A percentile compares a stretch with the other conserved stretches of the same genome.
These are phyloP conservation scores for Pandemis corylana DNA, from an alignment of 2,888 invertebrate species.

Conservation along the genomic window DNA sequence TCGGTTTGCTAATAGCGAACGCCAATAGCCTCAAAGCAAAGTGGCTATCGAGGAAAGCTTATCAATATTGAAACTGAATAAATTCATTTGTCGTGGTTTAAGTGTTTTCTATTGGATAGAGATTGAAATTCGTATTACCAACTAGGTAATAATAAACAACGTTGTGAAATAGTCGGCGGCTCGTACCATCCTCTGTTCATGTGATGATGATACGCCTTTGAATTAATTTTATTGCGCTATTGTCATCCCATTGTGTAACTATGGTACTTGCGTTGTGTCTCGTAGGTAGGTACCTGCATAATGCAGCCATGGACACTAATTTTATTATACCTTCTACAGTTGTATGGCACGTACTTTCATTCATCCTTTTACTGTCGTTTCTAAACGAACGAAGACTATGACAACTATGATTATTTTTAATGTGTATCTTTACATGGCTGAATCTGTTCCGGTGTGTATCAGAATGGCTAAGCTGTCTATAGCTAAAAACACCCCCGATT, in stretches of 20 bases:
- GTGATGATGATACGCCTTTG: conserved; percentile 41
- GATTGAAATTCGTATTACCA: not conserved
- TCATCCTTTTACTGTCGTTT: not conserved
- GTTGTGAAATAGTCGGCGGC: not conserved
- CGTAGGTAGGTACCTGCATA: conserved; percentile 38
- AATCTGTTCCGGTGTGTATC: too few species aligned
- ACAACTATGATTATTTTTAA: too few species aligned
- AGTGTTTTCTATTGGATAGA: not conserved
- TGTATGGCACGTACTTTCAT: conserved; percentile 11
- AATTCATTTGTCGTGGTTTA: not conserved
- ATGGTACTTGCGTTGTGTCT: conserved; percentile 43
- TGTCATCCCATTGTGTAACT: conserved; percentile 54
- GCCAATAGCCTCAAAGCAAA: not conserved
- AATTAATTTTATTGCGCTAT: conserved; percentile 54
- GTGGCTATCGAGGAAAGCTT: not conserved
- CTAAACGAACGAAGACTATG: too few species aligned
- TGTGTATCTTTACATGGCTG: too few species aligned
- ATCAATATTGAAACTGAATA: not conserved
- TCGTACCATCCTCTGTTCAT: conserved; percentile 10
- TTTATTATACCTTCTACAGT: conserved; percentile 45
- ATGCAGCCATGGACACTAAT: conserved; percentile 36
- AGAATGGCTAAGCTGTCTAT: too few species aligned
- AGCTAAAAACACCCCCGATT: too few species aligned
- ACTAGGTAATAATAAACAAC: conserved; percentile 14
- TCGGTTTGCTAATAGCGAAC: not conserved